Base-by-base conservation (phyloP, 2,888 invertebrate species). In the Trisateles emortualis region DNA sequence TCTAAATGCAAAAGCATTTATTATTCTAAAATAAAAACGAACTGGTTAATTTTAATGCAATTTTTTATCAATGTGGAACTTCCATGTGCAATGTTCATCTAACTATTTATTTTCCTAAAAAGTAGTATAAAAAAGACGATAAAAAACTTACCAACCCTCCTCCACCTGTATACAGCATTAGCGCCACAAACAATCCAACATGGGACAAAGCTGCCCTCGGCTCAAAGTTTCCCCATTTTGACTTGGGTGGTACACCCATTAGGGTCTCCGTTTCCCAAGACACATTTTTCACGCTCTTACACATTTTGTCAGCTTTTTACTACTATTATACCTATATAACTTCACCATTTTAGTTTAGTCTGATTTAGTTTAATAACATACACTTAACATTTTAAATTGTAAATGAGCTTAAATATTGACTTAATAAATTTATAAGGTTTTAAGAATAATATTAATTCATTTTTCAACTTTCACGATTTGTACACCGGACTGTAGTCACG, bases 91-190 rank as follows among this genome's bases (percentile, higher is more conserved):
- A n/a, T n/a, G n/a, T n/a, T n/a, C n/a, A n/a, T n/a, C n/a, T n/a
- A n/a, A n/a, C n/a, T n/a, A n/a, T n/a, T n/a, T n/a, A n/a, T n/a
- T 14, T 14, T 6, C 13, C 33, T 33, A 13, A 3, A 14, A 3
- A n/a, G 17, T 33, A 33, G 2, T 13, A 1, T 35, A 44, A 13
- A 14, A 19, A n/a, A n/a, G n/a, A n/a, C n/a, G n/a, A 41, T 5
- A 29, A 16, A 29, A 16, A 92, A 64, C 95, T 94, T 90, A 97
- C 97, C 94, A 96, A 87, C 68, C 97, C 97, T 47, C 97, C 97
- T 43, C 95, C 95, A 24, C 95, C 95, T 0, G 96, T 96, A 77
- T 97, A 97, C 52, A 95, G 89, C 94, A 96, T 96, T 48, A 97
- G 92, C 0, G 96, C 95, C 41, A 96, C 93, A 59, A 97, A 93